These are phyloP conservation scores for Anabas testudineus DNA, from an alignment of 2,797 vertebrate species.

Conservation along the genomic window DNA sequence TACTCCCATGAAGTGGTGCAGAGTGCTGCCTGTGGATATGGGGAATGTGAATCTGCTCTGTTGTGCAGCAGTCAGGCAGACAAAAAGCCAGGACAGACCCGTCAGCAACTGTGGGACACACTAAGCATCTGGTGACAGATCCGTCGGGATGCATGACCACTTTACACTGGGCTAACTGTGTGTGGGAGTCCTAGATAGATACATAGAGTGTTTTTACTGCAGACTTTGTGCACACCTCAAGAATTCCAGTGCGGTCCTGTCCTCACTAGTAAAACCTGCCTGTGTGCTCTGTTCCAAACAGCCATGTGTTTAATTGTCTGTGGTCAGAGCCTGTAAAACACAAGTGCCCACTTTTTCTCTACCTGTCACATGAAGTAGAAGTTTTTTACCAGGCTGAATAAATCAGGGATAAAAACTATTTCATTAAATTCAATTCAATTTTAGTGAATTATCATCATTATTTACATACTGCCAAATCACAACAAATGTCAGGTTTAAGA, in stretches of 20 bases:
- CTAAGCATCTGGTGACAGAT: conserved; percentile 83
- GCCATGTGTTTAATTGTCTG: conserved; percentile 65
- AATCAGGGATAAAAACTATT: conserved; percentile 11
- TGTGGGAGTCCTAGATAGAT: conserved; percentile 55
- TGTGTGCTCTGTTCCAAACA: conserved; percentile 63
- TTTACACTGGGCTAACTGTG: conserved; percentile 78
- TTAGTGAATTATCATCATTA: too few relatives aligned
- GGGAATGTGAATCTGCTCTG: conserved; percentile 75
- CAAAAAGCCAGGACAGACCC: conserved; percentile 77
- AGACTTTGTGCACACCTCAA: conserved; percentile 72
- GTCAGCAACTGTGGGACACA: conserved; percentile 80
- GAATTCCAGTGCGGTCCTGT: conserved; percentile 80
- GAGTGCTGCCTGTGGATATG: conserved; percentile 62
- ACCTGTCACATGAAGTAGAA: conserved; percentile 28
- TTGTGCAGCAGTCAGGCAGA: conserved; percentile 75
- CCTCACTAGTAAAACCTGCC: conserved; percentile 79
- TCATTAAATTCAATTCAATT: too few relatives aligned
- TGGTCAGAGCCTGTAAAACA: conserved; percentile 33
- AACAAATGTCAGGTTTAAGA: too few relatives aligned
- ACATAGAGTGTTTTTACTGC: conserved; percentile 79
- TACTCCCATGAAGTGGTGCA: conserved; percentile 49
- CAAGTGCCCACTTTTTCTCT: conserved; percentile 31
- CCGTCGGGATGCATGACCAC: conserved; percentile 82
- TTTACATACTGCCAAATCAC: too few relatives aligned
- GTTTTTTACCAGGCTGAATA: not conserved